Percentiles rank a stretch among this genome's conserved stretches.
phyloP scores from a whole-genome alignment of 2,797 vertebrate species.

The Psittacula derbiana region DNA sequence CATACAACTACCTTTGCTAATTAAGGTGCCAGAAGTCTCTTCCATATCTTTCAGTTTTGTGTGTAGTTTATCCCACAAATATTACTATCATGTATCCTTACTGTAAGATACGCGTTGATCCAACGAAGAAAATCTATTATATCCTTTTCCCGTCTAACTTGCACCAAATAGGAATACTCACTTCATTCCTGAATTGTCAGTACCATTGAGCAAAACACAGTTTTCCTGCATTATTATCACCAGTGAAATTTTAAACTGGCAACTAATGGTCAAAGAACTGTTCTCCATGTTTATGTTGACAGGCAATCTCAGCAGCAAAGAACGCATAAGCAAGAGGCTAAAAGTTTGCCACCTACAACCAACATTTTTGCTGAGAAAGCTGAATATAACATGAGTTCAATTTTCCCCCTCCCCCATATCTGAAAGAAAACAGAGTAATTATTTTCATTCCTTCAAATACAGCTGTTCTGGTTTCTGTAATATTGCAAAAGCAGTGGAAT shows the following conservation, averaged over 20 bases:
- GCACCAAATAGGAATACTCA: neutral
- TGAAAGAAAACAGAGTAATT: neutral
- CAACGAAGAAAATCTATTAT: neutral
- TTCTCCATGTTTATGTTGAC: neutral
- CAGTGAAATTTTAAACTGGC: neutral
- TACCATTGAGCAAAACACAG: neutral
- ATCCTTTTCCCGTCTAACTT: neutral
- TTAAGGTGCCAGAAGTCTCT: neutral
- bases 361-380: neutral
- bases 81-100: neutral
- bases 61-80: neutral
- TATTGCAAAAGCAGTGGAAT: neutral
- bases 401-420: rapidly evolving
- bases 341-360: neutral
- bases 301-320: neutral
- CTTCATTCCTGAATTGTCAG: neutral
- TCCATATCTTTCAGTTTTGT: neutral
- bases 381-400: neutral
- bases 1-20: neutral
- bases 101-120: neutral
- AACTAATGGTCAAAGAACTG: neutral
- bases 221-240: neutral
- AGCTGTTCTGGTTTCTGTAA: neutral
- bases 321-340: neutral
- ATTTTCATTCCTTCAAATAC: neutral